Conservation (phyloP, 2,113 vertebrate genomes). For the Piprites chloris region DNA sequence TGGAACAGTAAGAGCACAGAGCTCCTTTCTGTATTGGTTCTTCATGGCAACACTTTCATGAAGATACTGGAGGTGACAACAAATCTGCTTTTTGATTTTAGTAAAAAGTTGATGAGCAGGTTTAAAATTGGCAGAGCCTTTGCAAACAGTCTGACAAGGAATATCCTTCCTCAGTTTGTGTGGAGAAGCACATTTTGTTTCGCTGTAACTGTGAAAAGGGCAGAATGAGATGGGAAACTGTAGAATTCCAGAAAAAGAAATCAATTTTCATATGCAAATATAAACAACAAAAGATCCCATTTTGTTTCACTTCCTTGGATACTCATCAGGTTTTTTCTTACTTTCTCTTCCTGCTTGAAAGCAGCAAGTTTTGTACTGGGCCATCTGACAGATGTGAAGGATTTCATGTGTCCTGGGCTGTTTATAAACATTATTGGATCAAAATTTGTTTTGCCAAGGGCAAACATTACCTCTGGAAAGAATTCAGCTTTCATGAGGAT, state of each 20-base stretch:
- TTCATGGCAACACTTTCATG: neutral
- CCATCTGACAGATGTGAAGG: neutral
- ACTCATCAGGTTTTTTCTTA: neutral
- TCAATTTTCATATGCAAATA: neutral
- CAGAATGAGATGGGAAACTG: neutral
- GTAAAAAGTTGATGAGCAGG: neutral
- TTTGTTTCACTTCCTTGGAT: neutral
- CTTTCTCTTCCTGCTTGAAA: neutral
- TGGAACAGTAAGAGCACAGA: neutral
- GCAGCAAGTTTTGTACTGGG: neutral
- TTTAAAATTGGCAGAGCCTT: neutral
- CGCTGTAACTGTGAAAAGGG: neutral
- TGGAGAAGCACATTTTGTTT: neutral
- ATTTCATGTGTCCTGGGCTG: neutral
- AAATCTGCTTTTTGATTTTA: neutral
- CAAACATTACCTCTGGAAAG: conserved; percentile 59
- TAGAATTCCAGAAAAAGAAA: neutral
- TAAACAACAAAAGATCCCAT: neutral
- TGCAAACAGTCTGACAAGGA: neutral
- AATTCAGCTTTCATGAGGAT: conserved; percentile 31
- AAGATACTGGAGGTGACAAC: neutral
- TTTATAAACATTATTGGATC: conserved; percentile 55
- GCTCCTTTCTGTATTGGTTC: neutral
- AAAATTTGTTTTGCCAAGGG: conserved; percentile 63
- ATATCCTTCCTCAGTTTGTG: neutral